Conservation (phyloP, 1,140 invertebrate species). For the Caerostris extrusa region DNA sequence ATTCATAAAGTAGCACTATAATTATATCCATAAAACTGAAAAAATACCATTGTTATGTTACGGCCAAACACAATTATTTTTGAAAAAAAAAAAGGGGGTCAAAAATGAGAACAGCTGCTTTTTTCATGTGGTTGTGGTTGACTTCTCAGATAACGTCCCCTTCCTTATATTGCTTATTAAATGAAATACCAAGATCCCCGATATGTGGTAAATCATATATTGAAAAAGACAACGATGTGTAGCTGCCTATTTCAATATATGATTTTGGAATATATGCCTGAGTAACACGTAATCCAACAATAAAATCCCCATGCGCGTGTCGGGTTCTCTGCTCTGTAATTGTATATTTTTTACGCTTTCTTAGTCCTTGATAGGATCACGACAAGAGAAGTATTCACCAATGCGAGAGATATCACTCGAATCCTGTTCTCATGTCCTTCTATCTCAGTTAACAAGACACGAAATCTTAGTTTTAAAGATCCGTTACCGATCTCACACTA, state of each 20-base stretch:
- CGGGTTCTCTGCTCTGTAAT: slow-evolving; percentile 20
- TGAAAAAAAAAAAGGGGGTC: no score
- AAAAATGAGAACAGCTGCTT: no score
- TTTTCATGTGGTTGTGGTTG: no score
- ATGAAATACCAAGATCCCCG: no score
- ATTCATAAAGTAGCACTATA: no score
- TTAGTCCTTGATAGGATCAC: neutral
- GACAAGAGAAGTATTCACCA: slow-evolving; percentile 11
- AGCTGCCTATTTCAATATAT: neutral
- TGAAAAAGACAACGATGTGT: no score
- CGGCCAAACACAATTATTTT: no score
- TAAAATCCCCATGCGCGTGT: slow-evolving; percentile 10
- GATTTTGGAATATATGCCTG: neutral
- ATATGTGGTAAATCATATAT: no score
- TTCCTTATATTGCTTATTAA: no score
- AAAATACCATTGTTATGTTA: no score
- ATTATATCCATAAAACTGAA: no score
- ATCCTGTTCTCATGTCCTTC: neutral
- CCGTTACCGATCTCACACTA: neutral
- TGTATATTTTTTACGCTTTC: neutral
- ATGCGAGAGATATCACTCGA: slow-evolving; percentile 54
- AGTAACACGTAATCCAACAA: neutral
- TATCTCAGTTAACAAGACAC: slow-evolving; percentile 59
- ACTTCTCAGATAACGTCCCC: no score
- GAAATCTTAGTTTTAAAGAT: slow-evolving; percentile 47